phyloP scores from a whole-genome alignment of 2,113 vertebrate species.

The Aramus guarauna region DNA sequence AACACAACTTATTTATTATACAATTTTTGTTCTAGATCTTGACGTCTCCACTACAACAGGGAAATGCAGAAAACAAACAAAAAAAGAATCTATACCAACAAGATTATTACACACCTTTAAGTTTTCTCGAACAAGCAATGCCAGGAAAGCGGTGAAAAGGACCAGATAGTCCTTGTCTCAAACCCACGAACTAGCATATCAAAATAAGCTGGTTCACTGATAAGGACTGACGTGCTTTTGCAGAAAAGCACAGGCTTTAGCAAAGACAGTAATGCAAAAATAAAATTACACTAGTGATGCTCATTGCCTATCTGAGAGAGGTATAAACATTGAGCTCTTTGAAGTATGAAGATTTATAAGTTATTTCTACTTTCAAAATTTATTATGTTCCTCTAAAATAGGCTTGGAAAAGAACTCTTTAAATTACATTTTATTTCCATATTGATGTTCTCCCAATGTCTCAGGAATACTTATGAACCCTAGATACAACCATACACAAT shows the following conservation, averaged over 20 bases:
- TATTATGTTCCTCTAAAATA: background rate
- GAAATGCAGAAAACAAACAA: background rate
- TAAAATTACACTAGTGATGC: background rate
- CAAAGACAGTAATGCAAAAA: background rate
- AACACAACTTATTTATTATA: background rate
- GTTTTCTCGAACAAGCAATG: background rate
- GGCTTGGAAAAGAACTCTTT: background rate
- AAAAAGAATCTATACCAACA: background rate
- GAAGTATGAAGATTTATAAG: background rate
- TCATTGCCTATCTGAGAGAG: background rate
- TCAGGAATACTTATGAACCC: background rate
- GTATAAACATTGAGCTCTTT: background rate
- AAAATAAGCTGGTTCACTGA: background rate
- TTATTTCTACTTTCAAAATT: background rate
- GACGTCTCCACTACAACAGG: background rate
- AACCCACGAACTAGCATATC: background rate
- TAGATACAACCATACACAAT: background rate
- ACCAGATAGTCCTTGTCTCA: background rate
- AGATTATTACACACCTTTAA: background rate
- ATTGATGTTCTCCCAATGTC: background rate
- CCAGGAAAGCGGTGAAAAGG: background rate
- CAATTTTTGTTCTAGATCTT: background rate
- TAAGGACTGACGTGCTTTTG: background rate
- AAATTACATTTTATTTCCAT: background rate
- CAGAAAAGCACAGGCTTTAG: background rate